Evolutionary conservation across 2,888 invertebrate species (phyloP), one percentile per base, ranked within the genome.

Genomic region (Gasteruption jaculator): DNA sequence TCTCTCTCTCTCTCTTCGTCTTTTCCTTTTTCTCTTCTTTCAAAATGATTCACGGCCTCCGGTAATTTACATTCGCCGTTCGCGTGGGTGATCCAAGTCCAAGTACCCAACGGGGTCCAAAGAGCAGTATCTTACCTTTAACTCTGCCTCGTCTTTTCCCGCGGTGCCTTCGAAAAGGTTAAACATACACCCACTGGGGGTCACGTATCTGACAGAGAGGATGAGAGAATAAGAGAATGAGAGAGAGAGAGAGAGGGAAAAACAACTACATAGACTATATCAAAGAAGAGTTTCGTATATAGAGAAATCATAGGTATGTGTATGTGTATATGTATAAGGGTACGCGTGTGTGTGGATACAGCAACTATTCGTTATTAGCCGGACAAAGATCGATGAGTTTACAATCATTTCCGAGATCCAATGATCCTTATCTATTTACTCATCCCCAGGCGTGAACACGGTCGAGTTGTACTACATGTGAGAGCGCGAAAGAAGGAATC

Each of bases 1-100:
- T 16, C 18, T 34, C 45, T 44, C 49, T 41, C 38, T 35, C 43
- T 39, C 42, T 36, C 37, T 34, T 25, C 16, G 19, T 45, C 15
- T 29, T 11, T 12, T 7, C 32, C 15, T 24, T 33, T 41, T 27
- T 26, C 30, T 59, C 54, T 50, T 54, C 56, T 32, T 43, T 60
- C 60, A 50, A 50, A 57, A 69, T 69, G 68, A 69, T 69, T 69
- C 68, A 68, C 63, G 65, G 69, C 68, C 68, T 61, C 57, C 60
- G 67, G 69, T 68, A 66, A 68, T 68, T 69, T 68, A 68, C 67
- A 68, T 68, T 68, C 60, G 57, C 58, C 57, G 50, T 51, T 62
- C 58, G 61, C 61, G 61, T 64, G 60, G 64, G 63, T 63, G 62
- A 57, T 60, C 57, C 24, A n/a, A 10, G 21, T 19, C 26, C 26